Percentiles rank a stretch among this genome's conserved stretches.
Conservation (phyloP, 2,888 invertebrate genomes). For the Pseudococcus viburni region DNA sequence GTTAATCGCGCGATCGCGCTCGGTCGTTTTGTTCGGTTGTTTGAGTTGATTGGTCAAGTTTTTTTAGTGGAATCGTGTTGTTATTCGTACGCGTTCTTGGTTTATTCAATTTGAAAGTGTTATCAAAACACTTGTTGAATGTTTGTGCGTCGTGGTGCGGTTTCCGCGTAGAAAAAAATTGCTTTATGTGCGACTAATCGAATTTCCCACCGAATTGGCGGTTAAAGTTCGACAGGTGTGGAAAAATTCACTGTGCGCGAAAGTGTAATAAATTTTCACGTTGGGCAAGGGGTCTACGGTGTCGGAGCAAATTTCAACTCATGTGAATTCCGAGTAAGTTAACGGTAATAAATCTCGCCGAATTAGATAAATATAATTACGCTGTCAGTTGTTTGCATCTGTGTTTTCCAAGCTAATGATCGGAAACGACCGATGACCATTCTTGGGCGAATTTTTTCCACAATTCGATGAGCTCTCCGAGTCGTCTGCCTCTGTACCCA, state of each 20-base stretch:
- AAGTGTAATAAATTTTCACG: neutral
- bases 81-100: constrained; percentile 32
- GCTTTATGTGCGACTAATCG: constrained; percentile 6
- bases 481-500: neutral
- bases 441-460: neutral
- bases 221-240: constrained; percentile 24
- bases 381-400: constrained; percentile 20
- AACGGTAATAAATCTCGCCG: neutral
- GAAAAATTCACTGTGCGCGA: constrained; percentile 17
- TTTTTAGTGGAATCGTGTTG: neutral
- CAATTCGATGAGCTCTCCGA: neutral
- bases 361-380: constrained; percentile 19
- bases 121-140: constrained; percentile 58
- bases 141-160: constrained; percentile 41
- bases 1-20: neutral
- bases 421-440: neutral
- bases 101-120: constrained; percentile 48
- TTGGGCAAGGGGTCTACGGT: neutral
- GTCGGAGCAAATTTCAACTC: constrained; percentile 17
- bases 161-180: constrained; percentile 21
- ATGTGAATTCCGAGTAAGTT: constrained; percentile 53
- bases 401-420: neutral
- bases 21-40: neutral
- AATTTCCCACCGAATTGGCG: neutral
- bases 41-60: neutral